Base-by-base conservation (phyloP, 2,888 invertebrate species). In the Eulithis testata region DNA sequence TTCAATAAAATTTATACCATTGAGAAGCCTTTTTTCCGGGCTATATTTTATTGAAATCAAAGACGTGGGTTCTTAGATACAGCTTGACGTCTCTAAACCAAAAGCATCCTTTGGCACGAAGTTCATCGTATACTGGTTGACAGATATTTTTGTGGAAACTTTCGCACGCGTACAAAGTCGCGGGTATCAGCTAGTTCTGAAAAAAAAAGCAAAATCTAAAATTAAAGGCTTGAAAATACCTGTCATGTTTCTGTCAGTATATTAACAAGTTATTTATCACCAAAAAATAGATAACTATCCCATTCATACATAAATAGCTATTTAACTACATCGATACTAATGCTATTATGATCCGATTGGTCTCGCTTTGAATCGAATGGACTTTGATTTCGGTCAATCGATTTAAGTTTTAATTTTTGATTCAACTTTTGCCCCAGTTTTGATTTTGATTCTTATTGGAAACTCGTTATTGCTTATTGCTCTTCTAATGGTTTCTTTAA, bases 321-420 rank as follows among this genome's bases (percentile, higher is more conserved):
- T 69, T 77, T 76, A 68, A 75, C 69, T 67, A 71, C 67, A 76
- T 72, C 73, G 70, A 76, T 79, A 74, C 77, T 72, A 72, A 70
- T 69, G 62, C 75, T 61, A 79, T 82, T 82, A 77, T 81, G 75
- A 74, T 80, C 63, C 77, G 76, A 87, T 89, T 88, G 76, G 86
- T 81, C 77, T 66, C 86, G 87, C 85, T 86, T 79, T 79, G 73
- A 79, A 81, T 80, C 75, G 73, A 75, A 83, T 77, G 77, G 81
- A 77, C 73, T 81, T 81, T 76, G 80, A 84, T 78, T 82, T 79
- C 66, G 74, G 71, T 84, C 86, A 86, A 87, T 88, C 77, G 82
- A 77, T 75, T 75, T 76, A 69, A 74, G 54, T 69, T 79, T 78
- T 76, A 80, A 77, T 77, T 71, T 73, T 62, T 70, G 73, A 66